A percentile compares a stretch with the other conserved stretches of the same genome.
phyloP scores from a whole-genome alignment of 2,797 vertebrate species.

The Trichosurus vulpecula region DNA sequence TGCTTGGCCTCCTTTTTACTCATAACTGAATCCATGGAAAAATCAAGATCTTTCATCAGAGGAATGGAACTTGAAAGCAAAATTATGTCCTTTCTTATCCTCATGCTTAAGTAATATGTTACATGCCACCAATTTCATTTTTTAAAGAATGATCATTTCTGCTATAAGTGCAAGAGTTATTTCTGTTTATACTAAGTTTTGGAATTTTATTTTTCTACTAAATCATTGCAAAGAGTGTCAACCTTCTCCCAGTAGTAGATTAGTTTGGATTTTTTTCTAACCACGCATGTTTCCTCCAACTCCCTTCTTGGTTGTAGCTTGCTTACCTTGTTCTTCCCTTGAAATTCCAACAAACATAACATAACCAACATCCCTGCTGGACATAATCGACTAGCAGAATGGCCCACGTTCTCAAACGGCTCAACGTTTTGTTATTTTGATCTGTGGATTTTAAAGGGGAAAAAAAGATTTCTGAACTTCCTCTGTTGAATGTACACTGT shows the following conservation, averaged over 20 bases:
- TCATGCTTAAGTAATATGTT: constrained; percentile 91
- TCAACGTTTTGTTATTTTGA: constrained; percentile 71
- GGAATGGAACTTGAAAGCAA: constrained; percentile 63
- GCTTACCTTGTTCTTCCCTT: constrained; percentile 87
- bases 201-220: constrained; percentile 69
- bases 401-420: constrained; percentile 58
- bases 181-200: constrained; percentile 74
- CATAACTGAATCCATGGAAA: constrained; percentile 56
- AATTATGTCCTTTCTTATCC: constrained; percentile 82
- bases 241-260: constrained; percentile 84
- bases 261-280: constrained; percentile 85
- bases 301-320: constrained; percentile 84
- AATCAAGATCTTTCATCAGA: constrained; percentile 64
- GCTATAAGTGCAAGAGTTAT: constrained; percentile 78
- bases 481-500: constrained; percentile 85
- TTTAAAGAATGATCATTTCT: constrained; percentile 76
- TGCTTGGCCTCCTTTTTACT: constrained; percentile 36
- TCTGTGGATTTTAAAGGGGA: constrained; percentile 68
- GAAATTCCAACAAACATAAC: constrained; percentile 75
- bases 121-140: constrained; percentile 80
- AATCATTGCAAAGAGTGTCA: constrained; percentile 89
- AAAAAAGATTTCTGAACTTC: constrained; percentile 82
- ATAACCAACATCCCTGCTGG: constrained; percentile 64
- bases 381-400: constrained; percentile 70
- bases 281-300: constrained; percentile 87